Base-by-base conservation (phyloP, 2,113 vertebrate species). In the Tenrec ecaudatus region DNA sequence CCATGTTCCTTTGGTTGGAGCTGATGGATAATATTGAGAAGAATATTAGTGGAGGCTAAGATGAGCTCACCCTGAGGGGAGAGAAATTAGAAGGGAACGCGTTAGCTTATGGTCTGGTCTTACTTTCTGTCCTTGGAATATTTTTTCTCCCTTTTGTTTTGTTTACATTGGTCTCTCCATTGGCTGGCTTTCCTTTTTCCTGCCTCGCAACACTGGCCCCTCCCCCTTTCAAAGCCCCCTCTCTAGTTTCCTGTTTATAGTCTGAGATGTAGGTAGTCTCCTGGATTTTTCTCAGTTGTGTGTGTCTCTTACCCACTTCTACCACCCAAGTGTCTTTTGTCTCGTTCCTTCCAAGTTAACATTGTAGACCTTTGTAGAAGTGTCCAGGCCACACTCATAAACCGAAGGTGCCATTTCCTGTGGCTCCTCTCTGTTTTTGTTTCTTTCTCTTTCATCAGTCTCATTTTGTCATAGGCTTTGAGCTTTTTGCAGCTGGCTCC, bases 71-170 rank as follows among this genome's bases (percentile, higher is more conserved):
- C 17, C 89, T n/a, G 58, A 71, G 31, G 64, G 38, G 23, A 71
- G 31, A 25, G 57, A 86, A 81, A 9, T 29, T 22, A 22, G 38
- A 47, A 71, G 16, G 47, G 25, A 82, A 85, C 83, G 23, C 25
- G 23, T 27, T 53, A 20, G 16, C 19, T 87, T 58, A 71, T 76
- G 29, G 69, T 27, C 40, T 64, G 17, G 33, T 82, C 36, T 82
- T 69, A 25, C 10, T 86, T 9, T 40, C 12, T 25, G 57, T 2
- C 69, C 57, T 33, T 91, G 27, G 29, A 88, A 66, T 27, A 23
- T 89, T 66, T 66, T 78, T 92, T 40, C 27, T 82, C 75, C 64
- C 53, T 91, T 82, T 60, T 6, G 19, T 82, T 86, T 86, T 75
- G 8, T 76, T 91, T 40, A 57, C 29, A 20, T 68, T 62, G 62